Evolutionary conservation across 2,888 invertebrate species (phyloP).

Genomic region (Chelonus formosanus): DNA sequence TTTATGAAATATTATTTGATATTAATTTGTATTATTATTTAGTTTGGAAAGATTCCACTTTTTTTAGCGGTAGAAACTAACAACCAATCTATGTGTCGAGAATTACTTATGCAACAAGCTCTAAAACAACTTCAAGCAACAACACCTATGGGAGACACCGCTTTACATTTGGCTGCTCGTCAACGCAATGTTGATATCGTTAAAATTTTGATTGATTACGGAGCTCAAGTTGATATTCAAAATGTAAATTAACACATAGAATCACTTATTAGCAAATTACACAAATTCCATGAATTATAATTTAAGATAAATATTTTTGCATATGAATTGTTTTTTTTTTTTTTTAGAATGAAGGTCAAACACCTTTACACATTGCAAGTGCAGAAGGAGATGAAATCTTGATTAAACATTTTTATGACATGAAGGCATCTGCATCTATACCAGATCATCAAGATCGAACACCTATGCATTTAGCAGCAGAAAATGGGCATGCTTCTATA

Average conservation of each 20-base stretch:
- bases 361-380: slow-evolving; percentile 93
- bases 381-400: slow-evolving; percentile 94
- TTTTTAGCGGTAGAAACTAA: slow-evolving; percentile 94
- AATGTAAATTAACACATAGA: slow-evolving; percentile 70
- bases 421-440: slow-evolving; percentile 93
- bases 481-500: slow-evolving; percentile 93
- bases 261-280: no score
- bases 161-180: slow-evolving; percentile 93
- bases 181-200: slow-evolving; percentile 93
- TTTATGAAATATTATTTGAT: no score
- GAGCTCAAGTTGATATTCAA: slow-evolving; percentile 89
- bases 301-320: no score
- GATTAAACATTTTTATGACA: slow-evolving; percentile 94
- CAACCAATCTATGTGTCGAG: slow-evolving; percentile 94
- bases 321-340: no score
- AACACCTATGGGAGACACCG: slow-evolving; percentile 89
- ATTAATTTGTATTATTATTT: slow-evolving; percentile 58
- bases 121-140: slow-evolving; percentile 86
- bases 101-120: slow-evolving; percentile 87
- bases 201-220: slow-evolving; percentile 90
- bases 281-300: no score
- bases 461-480: slow-evolving; percentile 97
- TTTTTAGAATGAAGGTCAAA: slow-evolving; percentile 84
- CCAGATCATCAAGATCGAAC: slow-evolving; percentile 97
- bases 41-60: slow-evolving; percentile 94